phyloP scores from a whole-genome alignment of 64 coral and sea anemone genomes.

The Astreopora myriophthalma region DNA sequence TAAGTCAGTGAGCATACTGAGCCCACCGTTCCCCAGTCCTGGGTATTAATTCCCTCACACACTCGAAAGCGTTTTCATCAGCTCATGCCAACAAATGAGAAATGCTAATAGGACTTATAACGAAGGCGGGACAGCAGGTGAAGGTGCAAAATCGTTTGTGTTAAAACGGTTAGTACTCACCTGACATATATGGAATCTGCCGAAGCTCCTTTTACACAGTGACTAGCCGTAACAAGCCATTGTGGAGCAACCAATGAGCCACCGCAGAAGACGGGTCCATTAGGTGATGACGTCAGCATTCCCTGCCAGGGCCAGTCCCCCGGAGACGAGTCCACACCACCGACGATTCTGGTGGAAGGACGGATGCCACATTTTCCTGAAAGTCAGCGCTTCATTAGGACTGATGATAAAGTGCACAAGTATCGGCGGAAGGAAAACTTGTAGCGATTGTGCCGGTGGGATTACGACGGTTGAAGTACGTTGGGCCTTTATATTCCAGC shows the following conservation, averaged over 20 bases:
- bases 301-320: slow-evolving; percentile 37
- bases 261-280: slow-evolving; percentile 20
- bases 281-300: slow-evolving; percentile 8
- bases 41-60: too few species aligned
- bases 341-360: slow-evolving; percentile 25
- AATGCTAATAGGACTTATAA: too few species aligned
- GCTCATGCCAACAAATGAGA: too few species aligned
- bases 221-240: slow-evolving; percentile 39
- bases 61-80: too few species aligned
- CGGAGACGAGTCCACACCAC: neutral
- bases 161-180: neutral
- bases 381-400: neutral
- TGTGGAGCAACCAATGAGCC: slow-evolving; percentile 13
- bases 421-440: too few species aligned
- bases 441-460: too few species aligned
- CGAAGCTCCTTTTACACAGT: neutral
- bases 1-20: too few species aligned
- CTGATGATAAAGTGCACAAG: too few species aligned
- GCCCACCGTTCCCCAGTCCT: too few species aligned
- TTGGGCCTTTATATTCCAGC: too few species aligned
- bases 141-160: neutral
- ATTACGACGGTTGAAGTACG: too few species aligned
- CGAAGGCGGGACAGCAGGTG: too few species aligned
- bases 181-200: slow-evolving; percentile 6
- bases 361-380: slow-evolving; percentile 7